Percentiles rank a stretch among this genome's conserved stretches.
These are phyloP conservation scores for Oxyura jamaicensis DNA, from an alignment of 2,113 vertebrate genomes.

Conservation along the genomic window DNA sequence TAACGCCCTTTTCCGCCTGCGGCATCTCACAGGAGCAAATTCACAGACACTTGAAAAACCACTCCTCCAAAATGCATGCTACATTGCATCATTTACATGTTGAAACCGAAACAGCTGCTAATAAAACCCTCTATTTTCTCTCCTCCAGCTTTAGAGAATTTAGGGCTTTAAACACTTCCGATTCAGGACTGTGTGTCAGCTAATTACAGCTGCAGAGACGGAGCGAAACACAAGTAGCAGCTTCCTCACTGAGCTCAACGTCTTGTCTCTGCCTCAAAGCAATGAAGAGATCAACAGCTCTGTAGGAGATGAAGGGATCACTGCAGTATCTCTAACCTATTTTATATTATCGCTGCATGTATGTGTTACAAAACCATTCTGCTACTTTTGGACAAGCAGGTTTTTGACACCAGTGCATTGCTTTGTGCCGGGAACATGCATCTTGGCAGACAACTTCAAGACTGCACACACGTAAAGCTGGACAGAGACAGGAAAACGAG, in stretches of 20 bases:
- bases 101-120: background rate
- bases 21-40: background rate
- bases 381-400: background rate
- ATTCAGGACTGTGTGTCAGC: background rate
- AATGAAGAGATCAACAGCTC: constrained; percentile 47
- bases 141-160: background rate
- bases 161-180: background rate
- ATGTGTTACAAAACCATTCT: background rate
- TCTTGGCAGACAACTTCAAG: constrained; percentile 2
- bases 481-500: background rate
- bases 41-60: background rate
- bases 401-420: background rate
- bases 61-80: background rate
- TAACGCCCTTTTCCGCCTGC: background rate
- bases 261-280: background rate
- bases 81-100: background rate
- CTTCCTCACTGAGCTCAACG: background rate
- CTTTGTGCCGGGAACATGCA: background rate
- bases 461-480: background rate
- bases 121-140: background rate
- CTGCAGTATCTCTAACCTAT: constrained; percentile 1
- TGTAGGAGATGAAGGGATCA: constrained; percentile 8
- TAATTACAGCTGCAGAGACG: background rate
- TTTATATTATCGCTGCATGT: background rate
- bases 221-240: background rate